Evolutionary conservation across 2,888 invertebrate genomes (phyloP).

Genomic region (Beris chalybata): DNA sequence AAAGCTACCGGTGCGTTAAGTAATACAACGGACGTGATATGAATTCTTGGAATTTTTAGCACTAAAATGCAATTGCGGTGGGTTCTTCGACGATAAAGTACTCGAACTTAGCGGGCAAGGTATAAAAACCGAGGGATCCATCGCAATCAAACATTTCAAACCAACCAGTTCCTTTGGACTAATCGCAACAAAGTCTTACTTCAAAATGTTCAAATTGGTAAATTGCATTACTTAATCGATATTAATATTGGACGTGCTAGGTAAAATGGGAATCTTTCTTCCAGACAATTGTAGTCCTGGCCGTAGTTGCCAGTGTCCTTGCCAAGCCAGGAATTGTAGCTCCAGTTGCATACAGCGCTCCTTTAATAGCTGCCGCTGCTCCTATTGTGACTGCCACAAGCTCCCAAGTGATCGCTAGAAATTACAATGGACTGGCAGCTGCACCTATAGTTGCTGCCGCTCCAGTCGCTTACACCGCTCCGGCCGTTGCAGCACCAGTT

Average conservation of each 20-base stretch:
- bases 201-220: slow-evolving; percentile 36
- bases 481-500: slow-evolving; percentile 47
- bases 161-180: background rate
- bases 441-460: slow-evolving; percentile 60
- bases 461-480: slow-evolving; percentile 59
- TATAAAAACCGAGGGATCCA: too few relatives aligned
- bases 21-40: too few relatives aligned
- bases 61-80: too few relatives aligned
- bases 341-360: slow-evolving; percentile 47
- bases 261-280: background rate
- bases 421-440: slow-evolving; percentile 63
- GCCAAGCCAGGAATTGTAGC: slow-evolving; percentile 35
- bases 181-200: slow-evolving; percentile 4
- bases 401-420: slow-evolving; percentile 66
- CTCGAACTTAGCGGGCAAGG: too few relatives aligned
- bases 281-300: slow-evolving; percentile 45
- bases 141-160: too few relatives aligned
- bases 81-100: too few relatives aligned
- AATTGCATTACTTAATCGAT: background rate
- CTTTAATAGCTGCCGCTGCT: slow-evolving; percentile 50
- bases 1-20: too few relatives aligned
- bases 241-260: too few relatives aligned
- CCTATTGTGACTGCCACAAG: slow-evolving; percentile 64
- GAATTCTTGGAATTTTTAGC: too few relatives aligned
- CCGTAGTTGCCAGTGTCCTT: slow-evolving; percentile 42